Evolutionary conservation across 2,888 invertebrate genomes (phyloP).

Genomic region (Axea sp.): DNA sequence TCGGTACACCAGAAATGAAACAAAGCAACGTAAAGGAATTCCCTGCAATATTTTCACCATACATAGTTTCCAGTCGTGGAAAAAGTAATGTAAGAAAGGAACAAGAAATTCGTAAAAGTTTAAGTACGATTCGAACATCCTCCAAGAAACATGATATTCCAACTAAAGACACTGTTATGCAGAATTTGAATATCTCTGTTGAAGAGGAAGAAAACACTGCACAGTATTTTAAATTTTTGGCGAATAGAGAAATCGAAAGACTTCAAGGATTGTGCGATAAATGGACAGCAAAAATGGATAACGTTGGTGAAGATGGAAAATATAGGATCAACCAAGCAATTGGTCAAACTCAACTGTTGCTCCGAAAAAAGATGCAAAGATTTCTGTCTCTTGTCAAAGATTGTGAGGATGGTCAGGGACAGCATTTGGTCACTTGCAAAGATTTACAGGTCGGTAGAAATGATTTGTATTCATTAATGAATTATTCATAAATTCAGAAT

Average conservation of each 20-base stretch:
- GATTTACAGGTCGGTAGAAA: constrained; percentile 90
- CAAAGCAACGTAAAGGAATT: constrained; percentile 3
- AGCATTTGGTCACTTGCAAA: constrained; percentile 82
- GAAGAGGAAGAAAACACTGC: constrained; percentile 75
- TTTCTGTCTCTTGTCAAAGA: constrained; percentile 81
- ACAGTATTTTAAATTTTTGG: constrained; percentile 77
- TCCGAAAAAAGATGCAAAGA: constrained; percentile 88
- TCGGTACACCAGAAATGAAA: not conserved
- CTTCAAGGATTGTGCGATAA: constrained; percentile 81
- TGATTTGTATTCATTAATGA: no score
- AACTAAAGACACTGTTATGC: constrained; percentile 72
- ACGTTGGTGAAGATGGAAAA: constrained; percentile 80
- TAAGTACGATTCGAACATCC: constrained; percentile 37
- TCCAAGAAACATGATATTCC: constrained; percentile 65
- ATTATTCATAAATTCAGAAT: no score
- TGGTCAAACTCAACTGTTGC: constrained; percentile 88
- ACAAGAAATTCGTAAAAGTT: constrained; percentile 65
- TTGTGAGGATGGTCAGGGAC: constrained; percentile 79
- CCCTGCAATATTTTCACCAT: constrained; percentile 77
- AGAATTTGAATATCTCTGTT: constrained; percentile 69
- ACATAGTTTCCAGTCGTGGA: constrained; percentile 82
- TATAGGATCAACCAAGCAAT: constrained; percentile 85
- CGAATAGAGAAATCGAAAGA: constrained; percentile 81
- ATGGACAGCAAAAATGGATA: constrained; percentile 81
- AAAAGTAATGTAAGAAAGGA: constrained; percentile 83